Evolutionary conservation across 2,113 vertebrate genomes (phyloP).

Genomic region (Numenius arquata): DNA sequence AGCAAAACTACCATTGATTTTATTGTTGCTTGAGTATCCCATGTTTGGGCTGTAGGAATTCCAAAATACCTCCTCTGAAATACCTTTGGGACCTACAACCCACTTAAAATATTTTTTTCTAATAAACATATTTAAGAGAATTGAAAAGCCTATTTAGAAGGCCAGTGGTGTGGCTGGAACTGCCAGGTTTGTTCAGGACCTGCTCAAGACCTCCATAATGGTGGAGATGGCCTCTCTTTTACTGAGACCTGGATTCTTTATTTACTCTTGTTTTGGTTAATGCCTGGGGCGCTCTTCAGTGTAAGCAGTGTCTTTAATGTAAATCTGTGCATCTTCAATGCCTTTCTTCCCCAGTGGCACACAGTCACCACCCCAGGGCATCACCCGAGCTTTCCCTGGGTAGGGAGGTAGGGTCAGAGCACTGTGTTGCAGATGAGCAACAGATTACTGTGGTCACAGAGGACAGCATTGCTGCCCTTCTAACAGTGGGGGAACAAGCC

Average conservation of each 20-base stretch:
- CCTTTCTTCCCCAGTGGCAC: neutral
- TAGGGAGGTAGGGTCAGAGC: neutral
- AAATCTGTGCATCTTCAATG: neutral
- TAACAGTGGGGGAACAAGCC: neutral
- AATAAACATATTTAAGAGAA: neutral
- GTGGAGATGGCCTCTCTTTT: neutral
- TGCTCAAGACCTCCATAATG: neutral
- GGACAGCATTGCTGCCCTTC: neutral
- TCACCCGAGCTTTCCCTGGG: neutral
- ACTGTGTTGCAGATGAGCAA: neutral
- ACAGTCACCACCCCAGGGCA: neutral
- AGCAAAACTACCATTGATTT: neutral
- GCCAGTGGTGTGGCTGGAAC: neutral
- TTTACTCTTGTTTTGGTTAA: neutral
- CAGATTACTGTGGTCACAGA: neutral
- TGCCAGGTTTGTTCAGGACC: neutral
- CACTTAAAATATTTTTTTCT: neutral
- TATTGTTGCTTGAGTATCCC: neutral
- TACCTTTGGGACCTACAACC: neutral
- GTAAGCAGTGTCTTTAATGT: neutral
- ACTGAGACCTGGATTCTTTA: neutral
- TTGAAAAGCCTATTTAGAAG: neutral
- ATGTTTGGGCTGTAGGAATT: neutral
- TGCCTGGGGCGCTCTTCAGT: neutral
- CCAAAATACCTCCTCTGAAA: neutral